These are phyloP conservation scores for Zapus hudsonius DNA, from an alignment of 2,113 vertebrate genomes.

Conservation along the genomic window DNA sequence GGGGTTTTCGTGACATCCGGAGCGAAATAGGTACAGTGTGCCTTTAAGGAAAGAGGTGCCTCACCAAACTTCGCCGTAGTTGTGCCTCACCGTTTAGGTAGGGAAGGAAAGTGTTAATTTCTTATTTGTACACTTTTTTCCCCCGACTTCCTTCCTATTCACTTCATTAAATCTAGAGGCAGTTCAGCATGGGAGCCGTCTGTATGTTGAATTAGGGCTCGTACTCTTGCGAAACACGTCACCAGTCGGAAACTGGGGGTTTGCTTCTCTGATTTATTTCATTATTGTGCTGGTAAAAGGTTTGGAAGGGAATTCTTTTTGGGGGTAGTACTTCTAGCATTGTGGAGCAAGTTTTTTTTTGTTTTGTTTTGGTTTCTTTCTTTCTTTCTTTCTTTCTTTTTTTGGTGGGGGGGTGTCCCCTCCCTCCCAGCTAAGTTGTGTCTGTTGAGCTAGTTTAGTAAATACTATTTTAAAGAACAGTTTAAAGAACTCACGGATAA, in stretches of 20 bases:
- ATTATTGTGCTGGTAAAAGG: constrained; percentile 80
- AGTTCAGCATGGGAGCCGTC: constrained; percentile 82
- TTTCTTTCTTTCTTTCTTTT: constrained; percentile 36
- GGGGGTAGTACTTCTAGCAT: constrained; percentile 76
- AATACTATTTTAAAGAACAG: constrained; percentile 55
- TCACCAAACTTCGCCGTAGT: constrained; percentile 69
- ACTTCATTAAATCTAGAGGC: constrained; percentile 83
- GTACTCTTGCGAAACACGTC: constrained; percentile 76
- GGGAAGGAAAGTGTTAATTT: constrained; percentile 80
- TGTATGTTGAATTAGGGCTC: constrained; percentile 83
- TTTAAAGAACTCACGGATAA: constrained; percentile 54
- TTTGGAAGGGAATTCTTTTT: constrained; percentile 82
- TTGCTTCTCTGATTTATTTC: constrained; percentile 82
- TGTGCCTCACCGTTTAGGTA: constrained; percentile 57
- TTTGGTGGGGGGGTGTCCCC: background rate
- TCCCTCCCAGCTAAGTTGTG: constrained; percentile 61
- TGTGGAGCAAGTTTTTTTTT: constrained; percentile 74
- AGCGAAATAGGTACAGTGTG: constrained; percentile 60
- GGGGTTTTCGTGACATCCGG: constrained; percentile 59
- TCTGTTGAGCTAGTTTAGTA: constrained; percentile 70
- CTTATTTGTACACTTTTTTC: constrained; percentile 83
- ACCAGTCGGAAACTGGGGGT: constrained; percentile 84
- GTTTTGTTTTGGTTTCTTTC: constrained; percentile 40
- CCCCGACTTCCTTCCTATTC: constrained; percentile 82
- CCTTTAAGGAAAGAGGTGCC: constrained; percentile 71